Evolutionary conservation across 2,113 vertebrate species (phyloP), one percentile per base, ranked within the genome.

Genomic region (Gracilinanus agilis): DNA sequence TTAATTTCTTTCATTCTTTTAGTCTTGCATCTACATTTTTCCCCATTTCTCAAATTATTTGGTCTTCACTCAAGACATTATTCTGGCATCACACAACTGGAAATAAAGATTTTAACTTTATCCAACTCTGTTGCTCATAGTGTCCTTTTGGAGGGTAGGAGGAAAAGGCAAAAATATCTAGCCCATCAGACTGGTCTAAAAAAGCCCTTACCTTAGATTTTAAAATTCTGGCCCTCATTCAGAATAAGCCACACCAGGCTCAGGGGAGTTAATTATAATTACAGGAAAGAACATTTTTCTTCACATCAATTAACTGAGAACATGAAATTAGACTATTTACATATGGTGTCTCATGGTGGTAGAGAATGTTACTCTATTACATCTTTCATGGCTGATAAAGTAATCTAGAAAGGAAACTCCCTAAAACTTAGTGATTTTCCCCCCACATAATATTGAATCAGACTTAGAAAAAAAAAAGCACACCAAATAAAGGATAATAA

Each of bases 201-300:
- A 90, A 94, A 83, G 90, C 44, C 49, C 90, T 91, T 67, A 24
- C 91, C 90, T 90, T 21, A 56, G 89, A 67, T 6, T 25, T 54
- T 88, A 91, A 92, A 91, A 92, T 49, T 75, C 44, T 90, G 88
- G 67, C 56, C 88, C 11, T 95, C 13, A 19, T 88, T 92, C 94
- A 89, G 54, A 83, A 44, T 90, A 95, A 93, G 23, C 61, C 88
- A 83, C n/a, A 8, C 49, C 93, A 61, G 92, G 90, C 27, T 55
- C 93, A 54, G n/a, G 54, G 92, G 34, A 96, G 61, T 24, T 55
- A 53, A 56, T 90, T 90, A 29, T 24, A 94, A 93, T 90, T 94
- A 90, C 83, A 25, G 96, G 90, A 94, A 92, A 94, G 25, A 53
- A 75, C 54, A 23, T 44, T 92, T 95, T 90, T 92, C 93, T 95